Evolutionary conservation across 2,888 invertebrate species (phyloP).

Genomic region (Keiferia lycopersicella): DNA sequence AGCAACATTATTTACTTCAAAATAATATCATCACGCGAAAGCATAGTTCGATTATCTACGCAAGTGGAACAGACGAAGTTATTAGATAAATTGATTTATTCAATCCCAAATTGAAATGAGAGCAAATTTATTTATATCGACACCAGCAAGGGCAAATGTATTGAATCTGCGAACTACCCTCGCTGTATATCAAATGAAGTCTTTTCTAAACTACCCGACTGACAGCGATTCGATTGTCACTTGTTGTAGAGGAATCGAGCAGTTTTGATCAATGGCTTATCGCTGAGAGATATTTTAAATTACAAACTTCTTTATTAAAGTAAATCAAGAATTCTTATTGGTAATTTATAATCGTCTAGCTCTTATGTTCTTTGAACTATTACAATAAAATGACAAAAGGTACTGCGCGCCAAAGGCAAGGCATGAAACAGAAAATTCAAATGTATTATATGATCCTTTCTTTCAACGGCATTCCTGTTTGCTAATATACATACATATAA

Average conservation of each 20-base stretch:
- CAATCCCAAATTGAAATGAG: constrained; percentile 53
- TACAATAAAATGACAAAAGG: too few species aligned
- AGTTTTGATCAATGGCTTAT: not conserved
- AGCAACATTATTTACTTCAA: too few species aligned
- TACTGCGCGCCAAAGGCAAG: too few species aligned
- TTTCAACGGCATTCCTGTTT: too few species aligned
- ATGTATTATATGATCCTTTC: too few species aligned
- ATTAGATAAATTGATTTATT: constrained; percentile 55
- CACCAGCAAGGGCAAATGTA: constrained; percentile 36
- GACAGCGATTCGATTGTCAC: constrained; percentile 69
- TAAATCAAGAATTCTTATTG: too few species aligned
- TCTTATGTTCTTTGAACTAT: too few species aligned
- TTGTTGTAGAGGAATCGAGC: constrained; percentile 42
- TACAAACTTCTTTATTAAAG: not conserved
- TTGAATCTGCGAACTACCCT: constrained; percentile 63
- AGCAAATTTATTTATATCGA: constrained; percentile 59
- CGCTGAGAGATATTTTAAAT: not conserved
- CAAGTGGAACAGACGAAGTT: constrained; percentile 24
- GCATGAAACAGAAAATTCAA: too few species aligned
- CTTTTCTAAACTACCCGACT: constrained; percentile 72
- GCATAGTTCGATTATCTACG: constrained; percentile 5
- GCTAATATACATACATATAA: too few species aligned
- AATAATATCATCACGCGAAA: not conserved
- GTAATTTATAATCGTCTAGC: too few species aligned
- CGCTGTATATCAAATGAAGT: constrained; percentile 74